phyloP scores from a whole-genome alignment of 2,888 invertebrate species.

The Clostera curtula region DNA sequence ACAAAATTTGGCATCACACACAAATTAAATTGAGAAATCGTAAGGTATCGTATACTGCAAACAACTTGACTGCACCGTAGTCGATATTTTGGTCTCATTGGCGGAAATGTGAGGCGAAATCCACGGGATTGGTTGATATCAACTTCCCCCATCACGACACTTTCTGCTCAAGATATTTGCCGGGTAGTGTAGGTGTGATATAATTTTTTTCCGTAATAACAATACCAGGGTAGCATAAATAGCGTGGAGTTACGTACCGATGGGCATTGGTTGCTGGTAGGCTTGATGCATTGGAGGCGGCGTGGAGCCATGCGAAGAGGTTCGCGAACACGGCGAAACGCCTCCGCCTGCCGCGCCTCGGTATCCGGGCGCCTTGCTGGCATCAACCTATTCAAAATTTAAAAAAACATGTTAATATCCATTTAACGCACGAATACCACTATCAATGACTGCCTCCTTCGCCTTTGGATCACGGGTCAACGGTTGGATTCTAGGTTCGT shows the following conservation, averaged over 20 bases:
- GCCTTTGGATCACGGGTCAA: no score
- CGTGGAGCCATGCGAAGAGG: constrained; percentile 66
- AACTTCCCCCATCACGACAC: no score
- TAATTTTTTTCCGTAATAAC: no score
- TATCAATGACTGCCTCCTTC: neutral
- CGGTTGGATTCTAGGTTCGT: no score
- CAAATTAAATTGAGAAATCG: no score
- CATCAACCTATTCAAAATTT: constrained; percentile 81
- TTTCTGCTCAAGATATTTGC: no score
- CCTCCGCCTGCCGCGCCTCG: constrained; percentile 83
- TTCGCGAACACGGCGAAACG: constrained; percentile 81
- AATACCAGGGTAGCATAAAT: constrained; percentile 2
- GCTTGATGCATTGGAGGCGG: constrained; percentile 47
- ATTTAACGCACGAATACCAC: neutral
- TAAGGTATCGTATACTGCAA: no score
- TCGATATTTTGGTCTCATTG: no score
- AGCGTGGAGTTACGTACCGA: constrained; percentile 14
- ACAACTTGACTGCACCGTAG: no score
- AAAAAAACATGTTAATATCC: neutral
- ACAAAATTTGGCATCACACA: no score
- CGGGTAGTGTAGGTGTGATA: no score
- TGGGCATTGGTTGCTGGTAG: constrained; percentile 39
- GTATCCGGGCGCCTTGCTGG: constrained; percentile 93
- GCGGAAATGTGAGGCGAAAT: neutral
- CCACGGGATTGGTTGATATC: no score